These are phyloP conservation scores for Drosophila demipolita DNA, from an alignment of 2,888 invertebrate genomes.

Conservation along the genomic window DNA sequence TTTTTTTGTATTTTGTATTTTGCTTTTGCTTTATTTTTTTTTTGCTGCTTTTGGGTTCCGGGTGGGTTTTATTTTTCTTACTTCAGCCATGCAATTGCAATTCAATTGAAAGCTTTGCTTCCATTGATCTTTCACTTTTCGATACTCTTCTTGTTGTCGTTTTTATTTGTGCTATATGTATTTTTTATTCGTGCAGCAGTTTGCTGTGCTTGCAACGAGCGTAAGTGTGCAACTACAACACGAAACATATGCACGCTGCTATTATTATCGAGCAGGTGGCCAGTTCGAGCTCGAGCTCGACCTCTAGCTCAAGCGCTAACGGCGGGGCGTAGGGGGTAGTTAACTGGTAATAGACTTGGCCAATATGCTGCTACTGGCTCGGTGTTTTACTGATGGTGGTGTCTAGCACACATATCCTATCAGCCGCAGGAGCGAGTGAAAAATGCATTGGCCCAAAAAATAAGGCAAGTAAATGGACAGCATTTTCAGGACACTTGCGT, in stretches of 20 bases:
- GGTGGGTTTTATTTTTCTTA: constrained; percentile 17
- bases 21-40: constrained; percentile 3
- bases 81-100: constrained; percentile 24
- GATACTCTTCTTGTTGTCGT: constrained; percentile 1
- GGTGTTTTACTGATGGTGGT: constrained; percentile 32
- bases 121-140: constrained; percentile 24
- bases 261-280: constrained; percentile 49
- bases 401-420: constrained; percentile 17
- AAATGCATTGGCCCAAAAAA: constrained; percentile 37
- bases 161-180: background rate
- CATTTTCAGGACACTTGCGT: constrained; percentile 9
- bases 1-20: constrained; percentile 31
- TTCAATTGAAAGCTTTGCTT: constrained; percentile 14
- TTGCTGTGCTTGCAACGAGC: constrained; percentile 63
- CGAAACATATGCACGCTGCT: constrained; percentile 29
- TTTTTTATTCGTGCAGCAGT: constrained; percentile 15
- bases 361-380: constrained; percentile 43
- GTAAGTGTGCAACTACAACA: constrained; percentile 69
- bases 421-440: constrained; percentile 38
- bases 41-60: constrained; percentile 8
- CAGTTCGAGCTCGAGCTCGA: constrained; percentile 7
- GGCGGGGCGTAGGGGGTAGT: constrained; percentile 58
- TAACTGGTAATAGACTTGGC: constrained; percentile 69
- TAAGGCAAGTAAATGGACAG: constrained; percentile 8
- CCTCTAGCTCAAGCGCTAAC: constrained; percentile 13